These are phyloP conservation scores for Oeneis ivallda DNA, from an alignment of 2,888 invertebrate species.

Conservation along the genomic window DNA sequence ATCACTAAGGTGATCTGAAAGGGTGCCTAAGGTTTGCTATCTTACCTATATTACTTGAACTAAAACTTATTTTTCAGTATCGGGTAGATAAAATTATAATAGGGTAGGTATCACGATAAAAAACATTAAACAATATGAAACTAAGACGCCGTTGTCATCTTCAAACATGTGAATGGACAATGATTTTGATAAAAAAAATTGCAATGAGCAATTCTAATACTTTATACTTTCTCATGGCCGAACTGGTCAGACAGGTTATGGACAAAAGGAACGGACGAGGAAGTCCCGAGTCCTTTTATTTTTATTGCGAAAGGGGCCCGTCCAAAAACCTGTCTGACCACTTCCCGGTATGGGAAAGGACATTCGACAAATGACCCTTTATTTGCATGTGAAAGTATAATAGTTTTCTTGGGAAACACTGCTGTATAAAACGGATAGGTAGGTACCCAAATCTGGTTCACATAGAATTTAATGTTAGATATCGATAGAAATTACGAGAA, in stretches of 20 bases:
- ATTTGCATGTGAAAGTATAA: constrained; percentile 57
- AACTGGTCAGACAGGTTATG: constrained; percentile 72
- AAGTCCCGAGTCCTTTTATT: constrained; percentile 59
- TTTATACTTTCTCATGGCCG: constrained; percentile 54
- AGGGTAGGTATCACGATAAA: background rate
- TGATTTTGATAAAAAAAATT: background rate
- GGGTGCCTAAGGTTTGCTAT: too few species aligned
- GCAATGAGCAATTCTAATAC: background rate
- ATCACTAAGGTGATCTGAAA: too few species aligned
- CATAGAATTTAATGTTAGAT: too few species aligned
- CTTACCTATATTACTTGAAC: too few species aligned
- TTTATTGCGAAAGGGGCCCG: constrained; percentile 56
- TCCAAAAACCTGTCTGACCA: constrained; percentile 73
- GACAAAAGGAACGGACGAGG: constrained; percentile 62
- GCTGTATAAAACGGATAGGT: constrained; percentile 25
- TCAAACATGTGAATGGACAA: constrained; percentile 5
- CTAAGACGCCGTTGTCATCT: background rate
- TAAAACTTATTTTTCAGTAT: too few species aligned
- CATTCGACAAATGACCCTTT: constrained; percentile 64
- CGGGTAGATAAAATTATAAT: too few species aligned
- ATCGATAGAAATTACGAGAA: background rate
- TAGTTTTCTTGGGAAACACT: constrained; percentile 44
- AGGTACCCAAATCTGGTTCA: too few species aligned
- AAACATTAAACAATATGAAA: background rate
- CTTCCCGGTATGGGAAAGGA: constrained; percentile 70